A percentile compares a stretch with the other conserved stretches of the same genome.
These are phyloP conservation scores for Anser cygnoides DNA, from an alignment of 2,113 vertebrate genomes.

Conservation along the genomic window DNA sequence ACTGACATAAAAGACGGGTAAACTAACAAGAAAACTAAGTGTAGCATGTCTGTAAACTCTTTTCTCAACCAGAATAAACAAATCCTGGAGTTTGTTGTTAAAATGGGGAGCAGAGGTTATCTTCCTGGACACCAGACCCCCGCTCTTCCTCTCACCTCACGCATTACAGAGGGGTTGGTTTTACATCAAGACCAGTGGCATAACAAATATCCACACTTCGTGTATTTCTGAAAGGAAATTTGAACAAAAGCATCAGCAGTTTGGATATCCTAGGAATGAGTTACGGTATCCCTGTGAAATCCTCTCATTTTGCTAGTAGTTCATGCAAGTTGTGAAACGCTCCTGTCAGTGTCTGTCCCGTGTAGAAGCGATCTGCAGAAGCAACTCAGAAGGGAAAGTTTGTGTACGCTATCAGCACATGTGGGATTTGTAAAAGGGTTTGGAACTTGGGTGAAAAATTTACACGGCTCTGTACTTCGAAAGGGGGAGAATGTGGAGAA, in stretches of 20 bases:
- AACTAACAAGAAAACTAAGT: background rate
- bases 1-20: background rate
- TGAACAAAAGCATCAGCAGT: background rate
- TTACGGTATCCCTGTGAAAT: accelerated
- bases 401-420: accelerated
- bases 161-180: background rate
- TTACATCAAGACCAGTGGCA: accelerated
- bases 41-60: background rate
- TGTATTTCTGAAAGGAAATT: background rate
- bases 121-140: accelerated
- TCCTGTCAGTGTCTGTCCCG: background rate
- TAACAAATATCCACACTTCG: background rate
- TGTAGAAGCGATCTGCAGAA: too few species aligned
- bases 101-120: background rate
- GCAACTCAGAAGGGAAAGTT: background rate
- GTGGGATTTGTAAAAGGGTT: background rate
- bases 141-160: background rate
- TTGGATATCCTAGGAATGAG: background rate
- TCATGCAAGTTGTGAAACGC: accelerated
- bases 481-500: too few species aligned
- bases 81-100: background rate
- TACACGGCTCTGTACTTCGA: background rate
- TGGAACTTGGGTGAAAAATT: accelerated
- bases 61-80: background rate
- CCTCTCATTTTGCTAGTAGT: background rate